phyloP scores from a whole-genome alignment of 2,888 invertebrate genomes.

The Tetragonisca angustula region DNA sequence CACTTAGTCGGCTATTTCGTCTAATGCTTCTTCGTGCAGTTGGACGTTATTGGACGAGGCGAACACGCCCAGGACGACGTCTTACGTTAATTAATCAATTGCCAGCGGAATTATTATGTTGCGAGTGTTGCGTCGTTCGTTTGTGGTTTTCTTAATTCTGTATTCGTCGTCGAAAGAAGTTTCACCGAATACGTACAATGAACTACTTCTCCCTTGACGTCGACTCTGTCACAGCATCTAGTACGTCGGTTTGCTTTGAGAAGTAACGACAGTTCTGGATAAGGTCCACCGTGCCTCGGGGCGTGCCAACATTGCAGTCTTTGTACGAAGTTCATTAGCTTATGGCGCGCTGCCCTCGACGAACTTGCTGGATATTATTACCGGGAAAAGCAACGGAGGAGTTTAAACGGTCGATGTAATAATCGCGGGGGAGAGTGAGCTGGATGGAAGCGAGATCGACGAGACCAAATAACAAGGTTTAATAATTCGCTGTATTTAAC shows the following conservation, averaged over 20 bases:
- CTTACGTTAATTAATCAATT: constrained; percentile 30
- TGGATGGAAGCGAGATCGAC: background rate
- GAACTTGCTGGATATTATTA: constrained; percentile 42
- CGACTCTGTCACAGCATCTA: background rate
- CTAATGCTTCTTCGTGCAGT: constrained; percentile 26
- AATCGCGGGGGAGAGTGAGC: background rate
- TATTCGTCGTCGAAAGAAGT: no score
- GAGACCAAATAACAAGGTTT: constrained; percentile 32
- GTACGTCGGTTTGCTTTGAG: background rate
- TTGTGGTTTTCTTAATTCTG: background rate
- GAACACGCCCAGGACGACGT: background rate
- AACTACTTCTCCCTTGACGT: background rate
- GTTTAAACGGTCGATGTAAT: constrained; percentile 24
- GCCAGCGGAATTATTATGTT: no score
- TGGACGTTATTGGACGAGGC: constrained; percentile 34
- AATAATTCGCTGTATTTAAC: constrained; percentile 11
- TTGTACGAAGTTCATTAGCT: constrained; percentile 52
- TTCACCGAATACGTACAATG: no score
- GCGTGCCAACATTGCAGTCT: constrained; percentile 38
- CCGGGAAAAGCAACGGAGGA: constrained; percentile 1
- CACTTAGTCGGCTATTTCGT: constrained; percentile 58
- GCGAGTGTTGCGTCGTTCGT: no score
- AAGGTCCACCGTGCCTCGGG: constrained; percentile 30
- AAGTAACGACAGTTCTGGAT: constrained; percentile 10
- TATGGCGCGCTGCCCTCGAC: constrained; percentile 10